Conservation (phyloP, 2,797 vertebrate species). For the Fistularia commersonii region DNA sequence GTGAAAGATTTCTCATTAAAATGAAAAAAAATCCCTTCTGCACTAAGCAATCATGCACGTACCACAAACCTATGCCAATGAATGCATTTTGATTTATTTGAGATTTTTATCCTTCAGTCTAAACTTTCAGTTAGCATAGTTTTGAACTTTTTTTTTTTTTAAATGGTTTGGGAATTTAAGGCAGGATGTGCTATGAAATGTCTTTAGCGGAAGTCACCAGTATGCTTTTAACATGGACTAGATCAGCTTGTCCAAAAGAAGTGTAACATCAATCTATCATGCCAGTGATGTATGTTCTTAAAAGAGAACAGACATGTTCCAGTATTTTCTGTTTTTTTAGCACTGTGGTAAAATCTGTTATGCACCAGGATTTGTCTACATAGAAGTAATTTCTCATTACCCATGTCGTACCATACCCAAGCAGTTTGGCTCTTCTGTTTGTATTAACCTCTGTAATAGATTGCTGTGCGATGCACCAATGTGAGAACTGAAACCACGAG, state of each 20-base stretch:
- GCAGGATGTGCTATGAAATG: conserved; percentile 7
- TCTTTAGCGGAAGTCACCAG: conserved; percentile 21
- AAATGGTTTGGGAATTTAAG: not conserved
- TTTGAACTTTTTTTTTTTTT: conserved; percentile 1
- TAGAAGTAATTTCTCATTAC: too few relatives aligned
- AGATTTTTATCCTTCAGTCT: conserved; percentile 1
- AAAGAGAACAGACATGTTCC: too few relatives aligned
- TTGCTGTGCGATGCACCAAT: not conserved
- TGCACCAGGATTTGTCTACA: too few relatives aligned
- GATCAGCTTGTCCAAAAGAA: too few relatives aligned
- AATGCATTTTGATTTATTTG: conserved; percentile 9
- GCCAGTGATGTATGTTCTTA: too few relatives aligned
- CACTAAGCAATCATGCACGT: too few relatives aligned
- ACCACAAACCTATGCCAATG: not conserved
- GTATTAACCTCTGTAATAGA: too few relatives aligned
- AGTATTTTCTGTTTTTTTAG: too few relatives aligned
- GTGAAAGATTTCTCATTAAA: conserved; percentile 3
- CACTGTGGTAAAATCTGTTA: too few relatives aligned
- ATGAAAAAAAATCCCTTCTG: not conserved
- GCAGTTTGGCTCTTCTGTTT: too few relatives aligned
- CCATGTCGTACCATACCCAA: too few relatives aligned
- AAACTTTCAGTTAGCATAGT: not conserved
- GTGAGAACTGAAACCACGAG: not conserved
- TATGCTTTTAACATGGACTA: conserved; percentile 14
- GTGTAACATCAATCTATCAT: too few relatives aligned